A percentile compares a stretch with the other conserved stretches of the same genome.
These are phyloP conservation scores for Drosophila stalkeri DNA, from an alignment of 2,888 invertebrate species.

Conservation along the genomic window DNA sequence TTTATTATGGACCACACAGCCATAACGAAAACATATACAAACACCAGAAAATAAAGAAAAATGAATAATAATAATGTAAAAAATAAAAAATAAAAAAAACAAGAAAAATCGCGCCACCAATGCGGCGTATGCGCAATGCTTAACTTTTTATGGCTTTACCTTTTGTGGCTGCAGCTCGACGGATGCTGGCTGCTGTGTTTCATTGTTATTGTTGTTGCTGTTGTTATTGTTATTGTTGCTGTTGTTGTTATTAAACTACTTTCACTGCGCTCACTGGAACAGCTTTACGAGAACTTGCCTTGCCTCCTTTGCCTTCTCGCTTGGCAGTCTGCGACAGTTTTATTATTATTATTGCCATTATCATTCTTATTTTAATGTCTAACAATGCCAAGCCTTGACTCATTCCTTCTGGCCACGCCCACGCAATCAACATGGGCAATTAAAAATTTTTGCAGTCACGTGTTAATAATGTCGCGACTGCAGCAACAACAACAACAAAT, in stretches of 20 bases:
- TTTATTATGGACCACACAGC: constrained; percentile 55
- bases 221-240: constrained; percentile 12
- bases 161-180: constrained; percentile 35
- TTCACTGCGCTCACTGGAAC: constrained; percentile 46
- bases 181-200: constrained; percentile 29
- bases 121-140: constrained; percentile 61
- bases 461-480: constrained; percentile 64
- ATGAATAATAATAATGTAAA: constrained; percentile 33
- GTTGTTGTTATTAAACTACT: constrained; percentile 33
- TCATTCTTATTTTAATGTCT: constrained; percentile 62
- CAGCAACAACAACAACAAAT: constrained; percentile 55
- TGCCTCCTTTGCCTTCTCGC: constrained; percentile 5
- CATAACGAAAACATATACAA: constrained; percentile 3
- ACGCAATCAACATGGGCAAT: constrained; percentile 63
- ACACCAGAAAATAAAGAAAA: constrained; percentile 2
- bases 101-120: constrained; percentile 21
- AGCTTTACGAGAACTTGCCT: constrained; percentile 19
- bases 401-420: constrained; percentile 2
- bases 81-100: constrained; percentile 15
- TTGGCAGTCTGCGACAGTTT: constrained; percentile 40
- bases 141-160: constrained; percentile 65
- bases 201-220: constrained; percentile 1
- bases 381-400: constrained; percentile 33
- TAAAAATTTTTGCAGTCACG: constrained; percentile 72
- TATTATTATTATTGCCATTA: constrained; percentile 67